These are phyloP conservation scores for Magallana nippona DNA, from an alignment of 2,888 invertebrate species.

Conservation along the genomic window DNA sequence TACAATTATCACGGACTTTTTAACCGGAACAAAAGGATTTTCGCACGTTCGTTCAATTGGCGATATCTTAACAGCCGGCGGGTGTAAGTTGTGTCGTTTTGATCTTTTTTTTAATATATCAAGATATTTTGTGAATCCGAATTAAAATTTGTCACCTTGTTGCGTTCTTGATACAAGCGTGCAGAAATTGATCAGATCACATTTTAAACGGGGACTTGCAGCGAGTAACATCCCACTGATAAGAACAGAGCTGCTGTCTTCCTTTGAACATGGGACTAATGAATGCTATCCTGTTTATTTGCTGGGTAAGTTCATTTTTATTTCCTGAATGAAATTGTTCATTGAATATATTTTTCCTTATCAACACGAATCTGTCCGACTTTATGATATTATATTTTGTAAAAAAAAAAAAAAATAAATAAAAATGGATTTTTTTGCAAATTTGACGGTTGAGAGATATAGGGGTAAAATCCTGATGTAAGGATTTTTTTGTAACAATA, in stretches of 20 bases:
- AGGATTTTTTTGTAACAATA: no score
- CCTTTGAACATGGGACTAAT: neutral
- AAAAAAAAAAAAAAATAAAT: no score
- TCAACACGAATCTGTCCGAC: no score
- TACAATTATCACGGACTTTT: conserved; percentile 19
- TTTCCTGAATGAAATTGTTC: no score
- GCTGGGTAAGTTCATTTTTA: no score
- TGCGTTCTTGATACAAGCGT: neutral
- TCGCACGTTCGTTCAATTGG: conserved; percentile 6
- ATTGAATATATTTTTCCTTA: no score
- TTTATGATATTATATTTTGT: no score
- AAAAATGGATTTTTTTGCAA: no score
- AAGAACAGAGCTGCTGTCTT: neutral
- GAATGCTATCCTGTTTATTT: neutral
- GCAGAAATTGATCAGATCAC: conserved; percentile 17
- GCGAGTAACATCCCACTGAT: neutral
- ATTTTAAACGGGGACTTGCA: conserved; percentile 4
- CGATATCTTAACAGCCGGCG: conserved; percentile 23
- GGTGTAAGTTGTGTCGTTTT: conserved; percentile 9
- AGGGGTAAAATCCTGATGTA: no score
- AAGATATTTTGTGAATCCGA: conserved; percentile 21
- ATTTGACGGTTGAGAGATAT: no score
- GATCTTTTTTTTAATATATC: neutral
- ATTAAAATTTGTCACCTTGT: conserved; percentile 32
- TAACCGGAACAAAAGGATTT: conserved; percentile 5